Conservation (phyloP, 2,888 invertebrate species). For the Epinotia brunnichana region DNA sequence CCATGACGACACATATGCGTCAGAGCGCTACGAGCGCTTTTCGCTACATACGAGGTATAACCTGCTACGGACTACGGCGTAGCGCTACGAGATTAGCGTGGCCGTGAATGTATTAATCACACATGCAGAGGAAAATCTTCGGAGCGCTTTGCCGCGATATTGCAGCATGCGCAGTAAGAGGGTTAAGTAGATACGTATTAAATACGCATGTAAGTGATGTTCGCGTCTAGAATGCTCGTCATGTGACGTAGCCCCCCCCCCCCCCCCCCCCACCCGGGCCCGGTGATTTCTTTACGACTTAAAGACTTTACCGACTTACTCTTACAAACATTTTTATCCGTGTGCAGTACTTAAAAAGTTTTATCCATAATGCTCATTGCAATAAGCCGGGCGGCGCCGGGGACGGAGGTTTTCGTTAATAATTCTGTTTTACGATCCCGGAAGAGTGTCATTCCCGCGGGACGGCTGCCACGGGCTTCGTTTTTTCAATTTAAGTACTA, state of each 20-base stretch:
- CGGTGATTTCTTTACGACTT: slow-evolving; percentile 8
- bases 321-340: slow-evolving; percentile 26
- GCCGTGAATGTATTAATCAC: no score
- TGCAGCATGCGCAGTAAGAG: no score
- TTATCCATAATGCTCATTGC: slow-evolving; percentile 18
- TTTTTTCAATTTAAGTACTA: slow-evolving; percentile 10
- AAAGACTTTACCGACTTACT: slow-evolving; percentile 14
- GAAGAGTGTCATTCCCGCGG: background rate
- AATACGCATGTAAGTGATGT: no score
- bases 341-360: slow-evolving; percentile 37
- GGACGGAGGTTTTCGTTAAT: slow-evolving; percentile 20
- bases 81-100: no score
- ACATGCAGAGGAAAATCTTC: no score
- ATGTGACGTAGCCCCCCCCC: background rate
- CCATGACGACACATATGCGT: no score
- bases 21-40: no score
- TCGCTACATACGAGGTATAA: no score
- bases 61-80: no score
- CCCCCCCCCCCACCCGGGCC: background rate
- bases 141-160: no score
- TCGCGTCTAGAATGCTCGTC: no score
- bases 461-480: background rate
- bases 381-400: background rate
- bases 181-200: no score
- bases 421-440: slow-evolving; percentile 38